Evolutionary conservation across 2,797 vertebrate species (phyloP).

Genomic region (Karalla daura): DNA sequence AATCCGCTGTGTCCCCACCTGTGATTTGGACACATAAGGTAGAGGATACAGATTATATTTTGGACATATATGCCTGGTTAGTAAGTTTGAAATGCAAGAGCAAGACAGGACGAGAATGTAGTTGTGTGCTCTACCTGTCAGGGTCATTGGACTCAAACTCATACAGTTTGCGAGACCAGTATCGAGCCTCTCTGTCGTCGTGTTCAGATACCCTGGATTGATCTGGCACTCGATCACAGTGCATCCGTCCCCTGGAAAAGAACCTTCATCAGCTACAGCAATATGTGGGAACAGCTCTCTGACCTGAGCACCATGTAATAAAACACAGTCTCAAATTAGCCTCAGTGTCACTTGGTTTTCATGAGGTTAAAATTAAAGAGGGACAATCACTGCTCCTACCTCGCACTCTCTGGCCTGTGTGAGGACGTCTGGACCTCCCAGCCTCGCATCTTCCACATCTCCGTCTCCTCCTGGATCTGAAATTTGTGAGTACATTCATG

Average conservation of each 20-base stretch:
- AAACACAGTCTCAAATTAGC: constrained; percentile 28
- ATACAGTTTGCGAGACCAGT: constrained; percentile 94
- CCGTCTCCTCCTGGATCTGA: constrained; percentile 80
- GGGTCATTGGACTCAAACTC: constrained; percentile 94
- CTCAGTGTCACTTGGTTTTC: constrained; percentile 9
- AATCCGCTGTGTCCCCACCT: constrained; percentile 99
- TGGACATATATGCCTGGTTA: neutral
- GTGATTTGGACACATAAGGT: constrained; percentile 53
- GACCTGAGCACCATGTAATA: constrained; percentile 14
- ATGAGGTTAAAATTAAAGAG: constrained; percentile 30
- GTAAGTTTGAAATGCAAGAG: neutral
- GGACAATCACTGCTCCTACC: constrained; percentile 65
- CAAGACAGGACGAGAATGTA: neutral
- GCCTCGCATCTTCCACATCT: constrained; percentile 93
- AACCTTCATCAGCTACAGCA: constrained; percentile 11
- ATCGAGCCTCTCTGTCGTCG: constrained; percentile 88
- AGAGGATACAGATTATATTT: neutral
- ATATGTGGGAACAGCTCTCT: constrained; percentile 2
- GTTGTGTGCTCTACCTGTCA: constrained; percentile 86
- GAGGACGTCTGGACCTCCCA: constrained; percentile 86
- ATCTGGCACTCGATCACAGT: constrained; percentile 90
- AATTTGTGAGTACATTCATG: constrained; percentile 26
- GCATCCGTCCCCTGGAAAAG: constrained; percentile 87
- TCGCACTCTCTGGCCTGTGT: constrained; percentile 57
- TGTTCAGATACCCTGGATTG: constrained; percentile 80